Conservation (phyloP, 2,797 vertebrate genomes). For the Hylomyscus alleni region DNA sequence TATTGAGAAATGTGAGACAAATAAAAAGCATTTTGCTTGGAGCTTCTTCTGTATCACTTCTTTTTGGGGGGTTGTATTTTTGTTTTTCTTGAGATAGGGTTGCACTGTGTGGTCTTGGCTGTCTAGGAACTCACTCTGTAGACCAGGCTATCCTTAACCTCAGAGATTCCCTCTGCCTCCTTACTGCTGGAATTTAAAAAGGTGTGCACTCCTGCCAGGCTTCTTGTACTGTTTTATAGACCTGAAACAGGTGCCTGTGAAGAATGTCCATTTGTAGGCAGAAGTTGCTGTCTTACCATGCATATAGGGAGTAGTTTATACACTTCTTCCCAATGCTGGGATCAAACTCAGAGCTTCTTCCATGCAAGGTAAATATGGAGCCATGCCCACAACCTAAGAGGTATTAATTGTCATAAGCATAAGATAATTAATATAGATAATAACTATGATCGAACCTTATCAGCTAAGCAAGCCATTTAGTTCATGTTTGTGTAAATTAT, state of each 20-base stretch:
- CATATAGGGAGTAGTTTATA: not conserved
- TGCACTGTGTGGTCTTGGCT: not conserved
- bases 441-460: not conserved
- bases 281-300: slow-evolving; percentile 9
- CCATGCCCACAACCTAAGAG: not conserved
- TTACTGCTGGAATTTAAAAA: not conserved
- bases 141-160: not conserved
- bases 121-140: not conserved
- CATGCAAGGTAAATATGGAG: not conserved
- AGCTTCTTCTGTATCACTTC: slow-evolving; percentile 33
- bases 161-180: not conserved
- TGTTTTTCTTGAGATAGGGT: not conserved
- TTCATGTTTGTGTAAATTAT: slow-evolving; percentile 8
- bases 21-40: slow-evolving; percentile 51
- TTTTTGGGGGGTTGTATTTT: not conserved
- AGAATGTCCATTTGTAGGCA: not conserved
- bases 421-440: slow-evolving; percentile 37
- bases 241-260: not conserved
- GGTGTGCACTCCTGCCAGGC: not conserved
- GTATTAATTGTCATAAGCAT: not conserved
- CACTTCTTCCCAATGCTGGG: not conserved
- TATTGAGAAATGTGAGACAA: slow-evolving; percentile 28
- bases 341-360: not conserved
- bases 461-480: slow-evolving; percentile 37
- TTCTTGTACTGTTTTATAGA: slow-evolving; percentile 26